Base-by-base conservation (phyloP, 2,797 vertebrate species). In the Etheostoma perlongum region DNA sequence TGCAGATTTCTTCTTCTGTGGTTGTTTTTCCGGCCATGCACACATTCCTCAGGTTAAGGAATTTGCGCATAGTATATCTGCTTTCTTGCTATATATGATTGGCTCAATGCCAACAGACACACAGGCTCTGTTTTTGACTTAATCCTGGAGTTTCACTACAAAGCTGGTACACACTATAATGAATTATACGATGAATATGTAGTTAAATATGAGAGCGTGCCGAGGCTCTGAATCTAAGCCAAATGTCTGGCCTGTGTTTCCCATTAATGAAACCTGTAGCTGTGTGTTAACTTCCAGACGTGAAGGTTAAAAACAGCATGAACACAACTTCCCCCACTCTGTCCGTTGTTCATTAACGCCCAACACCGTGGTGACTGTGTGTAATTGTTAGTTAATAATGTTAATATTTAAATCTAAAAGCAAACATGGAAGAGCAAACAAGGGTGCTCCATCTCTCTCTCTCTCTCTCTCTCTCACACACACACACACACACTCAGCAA, bases 351-450 rank as follows among this genome's bases (percentile, higher is more conserved):
- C 36, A 59, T 61, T 46, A 74, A 79, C 2, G 5, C 10, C 5
- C 8, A 15, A 54, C 16, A 21, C 21, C 2, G n/a, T 0, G 0
- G 21, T 6, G 14, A 64, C 40, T 13, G 7, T 18, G n/a, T 60
- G 6, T 65, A 58, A 68, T 57, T 36, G 40, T 71, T 25, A 11
- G 59, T 70, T 72, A 78, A 76, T 79, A 72, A 30, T 68, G 67
- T 64, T 84, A 77, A 79, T 82, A 79, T 74, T 83, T 89, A 9
- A 13, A 71, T 51, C 33, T 42, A 1, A 66, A 82, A 19, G 62
- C 69, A 89, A 87, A 89, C 76, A 86, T 4, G 1, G n/a, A n/a
- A 81, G 64, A 76, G 61, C 76, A 89, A 90, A 91, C 79, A 89
- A 78, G 59, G 80, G 67, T 76, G 79, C 76, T 79, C 27, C 47